A percentile compares a stretch with the other conserved stretches of the same genome.
Evolutionary conservation across 2,113 vertebrate genomes (phyloP).

Genomic region (Carollia perspicillata): DNA sequence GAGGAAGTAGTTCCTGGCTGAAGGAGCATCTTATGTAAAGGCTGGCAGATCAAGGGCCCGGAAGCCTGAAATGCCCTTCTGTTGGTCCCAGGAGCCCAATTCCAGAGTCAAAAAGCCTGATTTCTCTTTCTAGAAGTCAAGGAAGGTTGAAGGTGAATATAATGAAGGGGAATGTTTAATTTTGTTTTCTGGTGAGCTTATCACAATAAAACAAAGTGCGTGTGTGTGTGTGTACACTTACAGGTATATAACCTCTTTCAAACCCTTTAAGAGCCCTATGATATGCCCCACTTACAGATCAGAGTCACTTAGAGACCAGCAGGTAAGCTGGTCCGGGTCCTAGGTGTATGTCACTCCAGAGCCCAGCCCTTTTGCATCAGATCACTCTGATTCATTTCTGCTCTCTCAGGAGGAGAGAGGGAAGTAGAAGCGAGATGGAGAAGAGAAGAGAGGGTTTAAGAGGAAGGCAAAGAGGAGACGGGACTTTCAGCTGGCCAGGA

Average conservation of each 20-base stretch:
- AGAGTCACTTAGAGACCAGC: neutral
- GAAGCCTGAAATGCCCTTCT: neutral
- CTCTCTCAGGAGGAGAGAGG: neutral
- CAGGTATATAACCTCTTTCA: neutral
- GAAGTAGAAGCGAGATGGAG: neutral
- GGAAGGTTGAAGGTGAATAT: neutral
- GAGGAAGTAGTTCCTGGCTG: neutral
- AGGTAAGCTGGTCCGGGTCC: neutral
- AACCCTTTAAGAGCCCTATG: neutral
- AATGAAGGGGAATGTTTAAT: neutral
- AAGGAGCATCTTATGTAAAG: neutral
- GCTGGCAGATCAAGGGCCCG: neutral
- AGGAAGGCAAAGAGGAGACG: neutral
- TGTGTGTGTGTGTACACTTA: neutral
- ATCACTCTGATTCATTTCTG: neutral
- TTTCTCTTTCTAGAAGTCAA: neutral
- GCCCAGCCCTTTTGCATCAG: fast-evolving
- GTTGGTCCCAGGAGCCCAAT: neutral
- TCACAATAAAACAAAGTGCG: no score
- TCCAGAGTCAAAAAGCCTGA: neutral
- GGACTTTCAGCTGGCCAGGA: neutral
- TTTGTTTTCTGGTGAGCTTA: neutral
- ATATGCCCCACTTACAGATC: neutral
- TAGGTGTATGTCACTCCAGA: neutral
- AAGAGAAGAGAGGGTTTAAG: neutral